Evolutionary conservation across 1,140 invertebrate species (phyloP).

Genomic region (Helicoverpa zea): DNA sequence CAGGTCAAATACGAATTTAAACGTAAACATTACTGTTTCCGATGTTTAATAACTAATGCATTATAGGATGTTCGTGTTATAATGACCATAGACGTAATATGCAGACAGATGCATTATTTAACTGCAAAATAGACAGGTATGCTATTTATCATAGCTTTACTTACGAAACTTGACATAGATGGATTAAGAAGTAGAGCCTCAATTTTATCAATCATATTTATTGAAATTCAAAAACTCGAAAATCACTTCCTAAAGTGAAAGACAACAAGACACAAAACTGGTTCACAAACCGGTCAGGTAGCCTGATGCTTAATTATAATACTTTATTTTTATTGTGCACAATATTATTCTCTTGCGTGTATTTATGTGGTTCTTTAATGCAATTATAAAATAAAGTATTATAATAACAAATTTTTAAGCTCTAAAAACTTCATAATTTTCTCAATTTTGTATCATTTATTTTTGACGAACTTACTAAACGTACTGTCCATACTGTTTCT

Average conservation of each 20-base stretch:
- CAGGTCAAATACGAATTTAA: too few species aligned
- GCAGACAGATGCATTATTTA: too few species aligned
- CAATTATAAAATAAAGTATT: too few species aligned
- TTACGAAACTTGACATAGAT: not conserved
- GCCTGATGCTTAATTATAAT: not conserved
- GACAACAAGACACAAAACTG: not conserved
- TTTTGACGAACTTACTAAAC: too few species aligned
- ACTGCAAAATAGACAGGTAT: not conserved
- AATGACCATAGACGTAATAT: not conserved
- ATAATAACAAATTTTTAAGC: too few species aligned
- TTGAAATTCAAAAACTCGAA: constrained; percentile 18
- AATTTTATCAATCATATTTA: constrained; percentile 10
- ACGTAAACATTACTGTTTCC: too few species aligned
- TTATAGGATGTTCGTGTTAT: not conserved
- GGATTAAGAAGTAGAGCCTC: not conserved
- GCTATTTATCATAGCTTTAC: not conserved
- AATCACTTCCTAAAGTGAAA: constrained; percentile 27
- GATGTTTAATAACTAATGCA: too few species aligned
- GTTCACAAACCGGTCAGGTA: constrained; percentile 1
- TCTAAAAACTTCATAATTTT: too few species aligned
- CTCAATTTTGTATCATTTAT: too few species aligned
- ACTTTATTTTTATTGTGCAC: not conserved
- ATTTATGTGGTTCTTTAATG: too few species aligned
- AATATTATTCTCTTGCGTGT: not conserved
- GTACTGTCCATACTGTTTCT: too few species aligned